Evolutionary conservation across 2,113 vertebrate species (phyloP).

Genomic region (Pholis gunnellus): DNA sequence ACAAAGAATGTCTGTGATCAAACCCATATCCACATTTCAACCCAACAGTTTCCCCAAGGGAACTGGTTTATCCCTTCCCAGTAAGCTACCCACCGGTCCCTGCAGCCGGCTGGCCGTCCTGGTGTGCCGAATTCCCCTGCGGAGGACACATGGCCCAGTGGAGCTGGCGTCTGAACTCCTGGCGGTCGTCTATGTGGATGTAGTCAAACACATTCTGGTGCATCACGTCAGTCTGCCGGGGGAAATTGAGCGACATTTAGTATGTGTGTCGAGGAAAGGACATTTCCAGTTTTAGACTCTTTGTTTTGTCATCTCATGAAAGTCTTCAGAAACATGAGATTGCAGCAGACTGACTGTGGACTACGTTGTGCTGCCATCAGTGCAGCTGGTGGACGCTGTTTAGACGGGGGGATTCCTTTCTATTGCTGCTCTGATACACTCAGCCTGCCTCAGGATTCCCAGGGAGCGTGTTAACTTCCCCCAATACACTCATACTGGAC

Average conservation of each 20-base stretch:
- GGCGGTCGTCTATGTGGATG: conserved; percentile 97
- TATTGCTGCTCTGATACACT: conserved; percentile 26
- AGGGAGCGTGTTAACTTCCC: conserved; percentile 8
- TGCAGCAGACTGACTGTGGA: conserved; percentile 2
- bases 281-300: background rate
- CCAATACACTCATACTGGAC: conserved; percentile 6
- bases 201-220: conserved; percentile 98
- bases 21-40: background rate
- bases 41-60: background rate
- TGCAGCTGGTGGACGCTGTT: conserved; percentile 30
- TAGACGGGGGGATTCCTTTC: background rate
- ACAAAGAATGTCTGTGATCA: background rate
- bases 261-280: background rate
- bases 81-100: conserved; percentile 85
- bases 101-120: conserved; percentile 77
- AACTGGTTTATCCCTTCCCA: background rate
- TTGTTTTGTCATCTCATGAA: background rate
- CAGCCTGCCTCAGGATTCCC: conserved; percentile 32
- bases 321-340: background rate
- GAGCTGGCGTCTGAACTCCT: conserved; percentile 94
- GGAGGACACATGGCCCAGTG: conserved; percentile 99
- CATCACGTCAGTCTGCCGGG: conserved; percentile 94
- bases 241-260: background rate
- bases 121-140: conserved; percentile 75
- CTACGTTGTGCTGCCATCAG: conserved; percentile 10